Evolutionary conservation across 2,113 vertebrate species (phyloP).

Genomic region (Gambusia holbrooki): DNA sequence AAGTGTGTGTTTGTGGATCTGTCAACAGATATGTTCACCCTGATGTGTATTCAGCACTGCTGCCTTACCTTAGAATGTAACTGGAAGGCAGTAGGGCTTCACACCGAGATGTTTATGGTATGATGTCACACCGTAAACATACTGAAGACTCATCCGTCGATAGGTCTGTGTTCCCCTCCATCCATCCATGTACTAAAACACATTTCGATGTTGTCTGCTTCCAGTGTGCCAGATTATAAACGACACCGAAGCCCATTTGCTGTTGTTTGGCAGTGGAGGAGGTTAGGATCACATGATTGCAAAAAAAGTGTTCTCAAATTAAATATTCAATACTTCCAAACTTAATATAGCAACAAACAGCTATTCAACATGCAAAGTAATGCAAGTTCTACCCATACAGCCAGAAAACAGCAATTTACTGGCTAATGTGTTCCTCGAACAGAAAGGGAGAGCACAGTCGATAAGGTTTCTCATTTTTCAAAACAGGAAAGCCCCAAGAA

Average conservation of each 20-base stretch:
- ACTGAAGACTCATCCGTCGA: conserved; percentile 64
- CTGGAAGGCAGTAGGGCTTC: too few relatives aligned
- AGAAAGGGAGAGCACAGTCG: background rate
- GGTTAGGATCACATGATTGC: conserved; percentile 16
- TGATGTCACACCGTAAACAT: conserved; percentile 41
- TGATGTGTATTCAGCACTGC: conserved; percentile 33
- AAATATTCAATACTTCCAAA: background rate
- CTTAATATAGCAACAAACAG: background rate
- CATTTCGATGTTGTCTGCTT: conserved; percentile 74
- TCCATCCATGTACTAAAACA: conserved; percentile 72
- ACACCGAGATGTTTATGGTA: conserved; percentile 22
- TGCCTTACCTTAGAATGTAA: conserved; percentile 14
- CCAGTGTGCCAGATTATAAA: conserved; percentile 59
- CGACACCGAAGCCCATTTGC: conserved; percentile 39
- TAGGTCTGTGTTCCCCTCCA: conserved; percentile 41
- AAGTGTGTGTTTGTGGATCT: conserved; percentile 24
- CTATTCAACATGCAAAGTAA: background rate
- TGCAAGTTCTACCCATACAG: background rate
- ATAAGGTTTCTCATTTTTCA: too few relatives aligned
- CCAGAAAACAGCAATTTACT: background rate
- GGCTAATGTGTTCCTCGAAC: background rate
- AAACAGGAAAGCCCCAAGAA: too few relatives aligned
- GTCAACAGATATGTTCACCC: conserved; percentile 6
- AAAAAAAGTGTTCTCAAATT: background rate
- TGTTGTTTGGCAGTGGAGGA: conserved; percentile 36